These are phyloP conservation scores for Camelus dromedarius DNA, from an alignment of 2,113 vertebrate genomes.

Conservation along the genomic window DNA sequence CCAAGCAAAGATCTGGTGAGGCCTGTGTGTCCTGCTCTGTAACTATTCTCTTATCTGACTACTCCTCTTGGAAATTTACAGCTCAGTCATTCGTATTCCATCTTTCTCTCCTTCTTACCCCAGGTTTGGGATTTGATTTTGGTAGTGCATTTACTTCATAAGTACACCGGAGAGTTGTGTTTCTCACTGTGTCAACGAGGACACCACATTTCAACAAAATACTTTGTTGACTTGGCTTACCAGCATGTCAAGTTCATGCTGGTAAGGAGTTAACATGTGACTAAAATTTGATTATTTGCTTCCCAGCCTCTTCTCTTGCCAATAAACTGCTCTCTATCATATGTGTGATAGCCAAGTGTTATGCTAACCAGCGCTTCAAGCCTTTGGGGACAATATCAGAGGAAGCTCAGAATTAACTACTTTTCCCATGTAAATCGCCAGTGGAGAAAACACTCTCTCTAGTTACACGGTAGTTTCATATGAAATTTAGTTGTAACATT, in stretches of 20 bases:
- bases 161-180: not conserved
- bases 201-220: not conserved
- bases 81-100: not conserved
- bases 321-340: not conserved
- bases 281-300: not conserved
- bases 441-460: accelerated
- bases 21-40: not conserved
- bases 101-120: not conserved
- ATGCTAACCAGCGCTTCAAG: not conserved
- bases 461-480: not conserved
- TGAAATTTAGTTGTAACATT: not conserved
- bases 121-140: not conserved
- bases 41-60: not conserved
- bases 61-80: not conserved
- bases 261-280: not conserved
- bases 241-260: not conserved
- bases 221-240: not conserved
- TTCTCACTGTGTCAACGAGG: not conserved
- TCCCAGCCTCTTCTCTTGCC: not conserved
- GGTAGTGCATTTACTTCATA: not conserved
- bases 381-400: not conserved
- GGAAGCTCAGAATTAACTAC: not conserved
- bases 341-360: not conserved
- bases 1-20: not conserved
- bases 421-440: not conserved